Evolutionary conservation across 2,113 vertebrate genomes (phyloP).

Genomic region (Anseranas semipalmata): DNA sequence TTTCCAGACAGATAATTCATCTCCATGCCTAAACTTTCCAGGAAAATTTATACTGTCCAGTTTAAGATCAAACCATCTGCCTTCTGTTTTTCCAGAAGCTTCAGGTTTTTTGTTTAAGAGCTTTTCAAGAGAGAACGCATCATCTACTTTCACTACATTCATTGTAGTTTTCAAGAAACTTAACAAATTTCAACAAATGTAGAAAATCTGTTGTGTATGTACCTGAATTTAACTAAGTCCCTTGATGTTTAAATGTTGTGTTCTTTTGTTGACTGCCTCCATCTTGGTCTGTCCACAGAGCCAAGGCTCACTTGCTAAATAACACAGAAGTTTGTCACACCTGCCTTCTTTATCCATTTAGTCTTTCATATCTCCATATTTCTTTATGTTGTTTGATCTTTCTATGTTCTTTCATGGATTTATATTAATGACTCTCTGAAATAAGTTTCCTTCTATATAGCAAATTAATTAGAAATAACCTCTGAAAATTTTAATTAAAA

Average conservation of each 20-base stretch:
- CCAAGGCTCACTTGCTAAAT: background rate
- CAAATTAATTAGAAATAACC: background rate
- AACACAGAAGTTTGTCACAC: background rate
- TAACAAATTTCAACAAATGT: background rate
- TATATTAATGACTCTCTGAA: background rate
- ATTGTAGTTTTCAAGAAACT: background rate
- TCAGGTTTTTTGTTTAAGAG: background rate
- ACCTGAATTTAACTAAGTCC: background rate
- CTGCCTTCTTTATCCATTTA: background rate
- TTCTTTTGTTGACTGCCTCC: background rate
- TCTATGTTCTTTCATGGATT: background rate
- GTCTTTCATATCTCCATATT: background rate
- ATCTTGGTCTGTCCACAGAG: background rate
- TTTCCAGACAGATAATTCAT: conserved; percentile 27
- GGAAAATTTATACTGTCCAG: background rate
- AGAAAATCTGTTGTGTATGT: background rate
- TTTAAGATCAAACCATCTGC: conserved; percentile 14
- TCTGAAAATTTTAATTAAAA: background rate
- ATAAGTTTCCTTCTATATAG: background rate
- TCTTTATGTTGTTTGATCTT: background rate
- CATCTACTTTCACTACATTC: background rate
- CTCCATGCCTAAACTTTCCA: background rate
- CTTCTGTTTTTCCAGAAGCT: background rate
- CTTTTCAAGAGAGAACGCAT: background rate
- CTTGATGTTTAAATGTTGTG: background rate